Percentiles rank a stretch among this genome's conserved stretches.
Conservation (phyloP, 1,140 invertebrate species). For the Hyles euphorbiae region DNA sequence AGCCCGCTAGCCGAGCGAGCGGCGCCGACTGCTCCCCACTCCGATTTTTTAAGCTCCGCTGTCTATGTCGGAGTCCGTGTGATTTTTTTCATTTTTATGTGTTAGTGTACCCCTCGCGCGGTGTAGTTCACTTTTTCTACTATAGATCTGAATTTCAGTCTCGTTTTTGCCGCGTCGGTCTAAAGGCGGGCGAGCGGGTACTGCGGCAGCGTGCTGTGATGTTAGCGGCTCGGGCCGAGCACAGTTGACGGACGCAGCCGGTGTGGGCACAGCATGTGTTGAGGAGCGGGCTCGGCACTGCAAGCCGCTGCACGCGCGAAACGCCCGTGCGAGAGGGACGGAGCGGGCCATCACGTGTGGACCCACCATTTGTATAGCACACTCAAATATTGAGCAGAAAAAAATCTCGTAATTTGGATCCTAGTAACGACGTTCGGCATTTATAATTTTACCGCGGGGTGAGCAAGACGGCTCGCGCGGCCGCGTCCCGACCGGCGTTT, state of each 20-base stretch:
- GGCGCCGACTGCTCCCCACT: slow-evolving; percentile 51
- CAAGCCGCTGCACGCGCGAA: slow-evolving; percentile 62
- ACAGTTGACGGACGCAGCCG: not conserved
- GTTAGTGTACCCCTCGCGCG: slow-evolving; percentile 72
- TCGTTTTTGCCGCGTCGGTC: slow-evolving; percentile 73
- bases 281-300: slow-evolving; percentile 32
- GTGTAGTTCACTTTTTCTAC: slow-evolving; percentile 76
- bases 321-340: slow-evolving; percentile 54
- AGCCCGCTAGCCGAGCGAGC: slow-evolving; percentile 42
- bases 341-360: slow-evolving; percentile 57
- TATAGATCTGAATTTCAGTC: slow-evolving; percentile 76
- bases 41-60: slow-evolving; percentile 69
- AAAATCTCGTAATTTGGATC: slow-evolving; percentile 69
- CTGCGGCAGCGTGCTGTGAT: slow-evolving; percentile 64
- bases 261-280: slow-evolving; percentile 40
- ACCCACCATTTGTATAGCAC: slow-evolving; percentile 63
- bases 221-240: slow-evolving; percentile 31
- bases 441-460: slow-evolving; percentile 71
- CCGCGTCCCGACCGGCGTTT: slow-evolving; percentile 37
- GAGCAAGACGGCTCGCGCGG: slow-evolving; percentile 53
- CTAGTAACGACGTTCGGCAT: slow-evolving; percentile 69
- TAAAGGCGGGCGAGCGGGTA: slow-evolving; percentile 68
- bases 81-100: slow-evolving; percentile 74
- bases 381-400: slow-evolving; percentile 71
- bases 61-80: slow-evolving; percentile 66